Percentiles rank a stretch among this genome's conserved stretches.
phyloP scores from a whole-genome alignment of 2,888 invertebrate species.

The Idaea dimidiata region DNA sequence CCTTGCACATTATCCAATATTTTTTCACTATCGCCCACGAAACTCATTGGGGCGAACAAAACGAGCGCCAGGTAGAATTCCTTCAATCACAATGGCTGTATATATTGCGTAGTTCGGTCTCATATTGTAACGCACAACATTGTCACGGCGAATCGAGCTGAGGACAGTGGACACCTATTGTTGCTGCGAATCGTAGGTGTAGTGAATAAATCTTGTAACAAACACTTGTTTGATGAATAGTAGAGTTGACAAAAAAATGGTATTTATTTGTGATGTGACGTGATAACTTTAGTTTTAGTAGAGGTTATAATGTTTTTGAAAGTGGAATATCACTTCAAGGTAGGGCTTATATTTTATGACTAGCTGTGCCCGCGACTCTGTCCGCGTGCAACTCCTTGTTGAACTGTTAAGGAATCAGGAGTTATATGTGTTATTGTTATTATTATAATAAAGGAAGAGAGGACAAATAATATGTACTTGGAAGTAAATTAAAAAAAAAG shows the following conservation, averaged over 20 bases:
- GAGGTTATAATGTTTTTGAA: too few species aligned
- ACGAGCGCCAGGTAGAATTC: conserved; percentile 30
- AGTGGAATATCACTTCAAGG: too few species aligned
- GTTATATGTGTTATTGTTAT: too few species aligned
- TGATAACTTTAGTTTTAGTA: too few species aligned
- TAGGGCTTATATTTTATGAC: too few species aligned
- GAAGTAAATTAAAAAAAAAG: too few species aligned
- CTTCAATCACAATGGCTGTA: conserved; percentile 4
- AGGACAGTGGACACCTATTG: conserved; percentile 2
- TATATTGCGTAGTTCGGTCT: neutral
- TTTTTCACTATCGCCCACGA: conserved; percentile 8
- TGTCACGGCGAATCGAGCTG: neutral
- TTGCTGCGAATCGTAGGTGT: neutral
- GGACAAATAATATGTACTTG: too few species aligned
- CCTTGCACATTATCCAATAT: conserved; percentile 14
- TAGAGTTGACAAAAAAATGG: neutral
- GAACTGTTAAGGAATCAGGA: too few species aligned
- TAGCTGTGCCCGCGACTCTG: too few species aligned
- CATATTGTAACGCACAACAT: neutral
- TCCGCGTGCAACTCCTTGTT: too few species aligned
- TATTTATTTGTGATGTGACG: neutral
- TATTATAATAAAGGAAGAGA: too few species aligned
- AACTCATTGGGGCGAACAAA: conserved; percentile 21
- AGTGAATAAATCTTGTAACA: neutral
- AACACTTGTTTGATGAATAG: neutral